These are phyloP conservation scores for Acanthurus leucopareius DNA, from an alignment of 2,797 vertebrate species.

Conservation along the genomic window DNA sequence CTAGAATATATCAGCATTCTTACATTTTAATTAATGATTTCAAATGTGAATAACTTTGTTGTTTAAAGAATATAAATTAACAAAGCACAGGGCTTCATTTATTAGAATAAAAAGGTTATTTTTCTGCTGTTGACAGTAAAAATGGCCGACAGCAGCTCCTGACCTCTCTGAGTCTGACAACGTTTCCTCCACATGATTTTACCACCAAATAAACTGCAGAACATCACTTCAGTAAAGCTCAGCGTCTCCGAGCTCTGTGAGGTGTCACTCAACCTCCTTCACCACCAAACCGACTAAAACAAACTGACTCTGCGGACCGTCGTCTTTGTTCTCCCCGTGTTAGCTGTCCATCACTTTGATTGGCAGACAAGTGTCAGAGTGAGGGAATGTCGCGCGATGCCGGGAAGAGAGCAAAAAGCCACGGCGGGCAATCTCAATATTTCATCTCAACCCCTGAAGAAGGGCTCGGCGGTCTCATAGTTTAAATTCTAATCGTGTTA, in stretches of 20 bases:
- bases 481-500: constrained; percentile 88
- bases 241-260: constrained; percentile 31
- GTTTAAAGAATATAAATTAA: background rate
- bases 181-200: constrained; percentile 30
- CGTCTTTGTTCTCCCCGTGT: constrained; percentile 73
- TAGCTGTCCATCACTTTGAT: constrained; percentile 87
- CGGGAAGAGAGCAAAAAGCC: constrained; percentile 72
- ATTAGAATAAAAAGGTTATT: background rate
- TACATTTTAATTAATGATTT: too few relatives aligned
- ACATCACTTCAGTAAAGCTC: constrained; percentile 36
- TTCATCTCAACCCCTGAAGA: constrained; percentile 77
- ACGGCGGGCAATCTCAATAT: constrained; percentile 83
- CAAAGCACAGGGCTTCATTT: too few relatives aligned
- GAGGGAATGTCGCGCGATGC: constrained; percentile 80
- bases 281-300: constrained; percentile 68
- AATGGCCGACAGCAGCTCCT: constrained; percentile 6
- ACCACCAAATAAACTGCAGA: constrained; percentile 38
- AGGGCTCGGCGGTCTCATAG: constrained; percentile 74
- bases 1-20: too few relatives aligned
- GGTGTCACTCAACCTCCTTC: constrained; percentile 71
- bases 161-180: constrained; percentile 15
- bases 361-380: constrained; percentile 86
- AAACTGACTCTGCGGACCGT: constrained; percentile 67
- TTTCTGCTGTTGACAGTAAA: constrained; percentile 7
- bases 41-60: background rate